Evolutionary conservation across 1,140 invertebrate species (phyloP).

Genomic region (Drosophila sproati): DNA sequence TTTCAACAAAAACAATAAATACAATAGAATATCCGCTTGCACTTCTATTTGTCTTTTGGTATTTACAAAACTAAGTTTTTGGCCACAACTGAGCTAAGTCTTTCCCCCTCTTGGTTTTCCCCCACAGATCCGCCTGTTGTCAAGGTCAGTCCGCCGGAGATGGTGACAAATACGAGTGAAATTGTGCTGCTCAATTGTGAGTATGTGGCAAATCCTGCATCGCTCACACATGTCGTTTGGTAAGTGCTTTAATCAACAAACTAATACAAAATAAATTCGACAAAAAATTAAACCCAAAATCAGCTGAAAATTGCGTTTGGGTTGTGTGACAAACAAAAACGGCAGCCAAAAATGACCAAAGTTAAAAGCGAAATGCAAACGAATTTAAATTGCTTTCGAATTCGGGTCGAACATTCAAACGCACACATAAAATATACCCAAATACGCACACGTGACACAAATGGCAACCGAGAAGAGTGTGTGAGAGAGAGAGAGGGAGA

Average conservation of each 20-base stretch:
- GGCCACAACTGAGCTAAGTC: background rate
- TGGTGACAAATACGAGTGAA: slow-evolving; percentile 91
- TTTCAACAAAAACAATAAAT: too few relatives aligned
- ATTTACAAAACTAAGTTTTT: background rate
- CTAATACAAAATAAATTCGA: slow-evolving; percentile 8
- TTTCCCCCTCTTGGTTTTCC: background rate
- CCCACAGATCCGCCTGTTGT: slow-evolving; percentile 93
- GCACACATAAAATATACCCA: slow-evolving; percentile 17
- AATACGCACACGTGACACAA: slow-evolving; percentile 37
- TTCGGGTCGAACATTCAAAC: background rate
- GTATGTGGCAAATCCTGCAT: slow-evolving; percentile 93
- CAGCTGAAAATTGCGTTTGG: background rate
- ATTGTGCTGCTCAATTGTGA: slow-evolving; percentile 91
- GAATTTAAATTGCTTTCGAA: slow-evolving; percentile 68
- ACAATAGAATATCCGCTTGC: too few relatives aligned
- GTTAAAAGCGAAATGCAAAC: slow-evolving; percentile 58
- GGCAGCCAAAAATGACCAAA: slow-evolving; percentile 47
- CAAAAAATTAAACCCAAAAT: slow-evolving; percentile 18
- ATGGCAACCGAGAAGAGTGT: slow-evolving; percentile 11
- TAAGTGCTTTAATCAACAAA: slow-evolving; percentile 85
- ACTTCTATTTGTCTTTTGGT: too few relatives aligned
- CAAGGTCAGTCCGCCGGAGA: slow-evolving; percentile 88
- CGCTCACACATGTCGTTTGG: slow-evolving; percentile 91
- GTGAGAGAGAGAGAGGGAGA: background rate
- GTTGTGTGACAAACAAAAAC: background rate